Evolutionary conservation across 2,888 invertebrate genomes (phyloP), one percentile per base, ranked within the genome.

Genomic region (Thereva unica): DNA sequence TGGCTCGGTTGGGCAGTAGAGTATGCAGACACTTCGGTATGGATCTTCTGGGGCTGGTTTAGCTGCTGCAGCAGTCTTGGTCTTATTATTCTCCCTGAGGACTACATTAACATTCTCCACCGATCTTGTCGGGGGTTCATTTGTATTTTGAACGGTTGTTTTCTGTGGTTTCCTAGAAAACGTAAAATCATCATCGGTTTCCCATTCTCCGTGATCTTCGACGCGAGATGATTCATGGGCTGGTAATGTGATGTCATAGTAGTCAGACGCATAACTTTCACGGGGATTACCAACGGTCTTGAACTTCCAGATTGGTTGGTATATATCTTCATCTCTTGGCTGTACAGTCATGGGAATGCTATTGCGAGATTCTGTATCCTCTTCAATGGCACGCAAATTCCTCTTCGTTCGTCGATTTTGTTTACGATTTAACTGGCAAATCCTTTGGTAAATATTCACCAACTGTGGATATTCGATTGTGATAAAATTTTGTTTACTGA

Each of bases 301-400:
- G 68, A 78, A 81, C 69, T 80, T 78, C 81, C 81, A 81, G 68
- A 81, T 81, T 47, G 79, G 78, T 49, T 81, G 81, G 69, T 81
- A 81, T 65, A 81, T 81, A 6, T 77, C 75, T 41, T 81, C 81
- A 56, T 79, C 78, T 65, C 49, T 56, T n/a, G 55, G 49, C 40
- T 56, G 65, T 23, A 49, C 55, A 47, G 64, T 55, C 54, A 64
- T 64, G 7, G 53, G 12, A 7, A 47, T 7, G 23, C 7, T 64
- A 5, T 53, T 37, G 38, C 9, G 37, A 44, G 10, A 10, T 5
- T 37, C 44, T 3, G 44, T 45, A 38, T 52, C n/a, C n/a, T n/a
- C 53, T 38, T 37, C 53, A 53, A 35, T 37, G 8, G 42, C 23
- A 12, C 10, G n/a, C 10, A 38, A 8, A 23, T 37, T 34, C 6